Evolutionary conservation across 1,140 invertebrate species (phyloP).

Genomic region (Hylyphantes graminicola): DNA sequence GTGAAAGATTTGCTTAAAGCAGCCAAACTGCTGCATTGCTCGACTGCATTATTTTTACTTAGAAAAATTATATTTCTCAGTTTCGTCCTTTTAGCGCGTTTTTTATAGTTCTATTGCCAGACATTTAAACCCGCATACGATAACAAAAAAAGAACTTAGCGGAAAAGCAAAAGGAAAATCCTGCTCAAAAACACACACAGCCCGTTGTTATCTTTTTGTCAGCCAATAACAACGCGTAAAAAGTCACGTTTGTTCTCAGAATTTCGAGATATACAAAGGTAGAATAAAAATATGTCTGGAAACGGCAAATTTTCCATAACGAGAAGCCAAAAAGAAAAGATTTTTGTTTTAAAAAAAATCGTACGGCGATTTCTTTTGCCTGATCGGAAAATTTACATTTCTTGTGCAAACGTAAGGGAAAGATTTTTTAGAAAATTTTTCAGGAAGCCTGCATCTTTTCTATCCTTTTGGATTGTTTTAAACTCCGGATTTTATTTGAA

Average conservation of each 20-base stretch:
- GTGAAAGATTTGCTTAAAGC: no score
- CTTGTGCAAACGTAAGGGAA: slow-evolving; percentile 15
- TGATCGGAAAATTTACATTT: slow-evolving; percentile 45
- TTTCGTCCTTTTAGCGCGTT: no score
- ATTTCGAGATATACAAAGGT: neutral
- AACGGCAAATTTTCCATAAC: slow-evolving; percentile 40
- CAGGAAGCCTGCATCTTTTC: no score
- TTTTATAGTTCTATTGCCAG: no score
- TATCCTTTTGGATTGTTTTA: no score
- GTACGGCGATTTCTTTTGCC: neutral
- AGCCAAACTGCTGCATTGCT: no score
- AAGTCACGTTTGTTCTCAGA: slow-evolving; percentile 36
- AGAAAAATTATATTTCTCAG: no score
- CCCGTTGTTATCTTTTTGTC: slow-evolving; percentile 11
- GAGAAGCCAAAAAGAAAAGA: slow-evolving; percentile 4
- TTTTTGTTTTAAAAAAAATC: slow-evolving; percentile 26
- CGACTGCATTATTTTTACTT: no score
- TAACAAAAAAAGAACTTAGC: no score
- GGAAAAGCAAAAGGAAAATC: no score
- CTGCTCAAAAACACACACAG: slow-evolving; percentile 1
- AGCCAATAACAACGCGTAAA: slow-evolving; percentile 30
- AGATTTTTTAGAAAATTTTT: neutral
- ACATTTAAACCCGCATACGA: no score
- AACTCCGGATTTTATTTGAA: no score
- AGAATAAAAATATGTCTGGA: neutral